A percentile compares a stretch with the other conserved stretches of the same genome.
Conservation (phyloP, 2,113 vertebrate genomes). For the Cromileptes altivelis region DNA sequence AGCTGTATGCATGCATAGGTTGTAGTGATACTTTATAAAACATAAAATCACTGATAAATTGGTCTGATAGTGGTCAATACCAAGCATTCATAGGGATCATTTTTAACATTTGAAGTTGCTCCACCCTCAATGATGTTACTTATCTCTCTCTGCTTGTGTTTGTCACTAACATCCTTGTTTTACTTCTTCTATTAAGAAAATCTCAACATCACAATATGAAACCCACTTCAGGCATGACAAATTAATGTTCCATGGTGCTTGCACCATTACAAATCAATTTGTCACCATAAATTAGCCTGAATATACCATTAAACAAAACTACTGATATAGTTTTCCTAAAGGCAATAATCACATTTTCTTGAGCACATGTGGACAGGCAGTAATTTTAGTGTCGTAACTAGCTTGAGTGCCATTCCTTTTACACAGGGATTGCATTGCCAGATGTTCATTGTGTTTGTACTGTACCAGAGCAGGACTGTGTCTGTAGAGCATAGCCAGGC, state of each 20-base stretch:
- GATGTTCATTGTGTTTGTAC: background rate
- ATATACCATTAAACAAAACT: background rate
- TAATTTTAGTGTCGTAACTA: background rate
- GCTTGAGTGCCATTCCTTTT: background rate
- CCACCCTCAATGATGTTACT: background rate
- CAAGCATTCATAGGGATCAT: background rate
- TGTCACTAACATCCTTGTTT: background rate
- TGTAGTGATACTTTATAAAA: conserved; percentile 6
- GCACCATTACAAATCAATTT: too few relatives aligned
- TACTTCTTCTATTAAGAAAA: background rate
- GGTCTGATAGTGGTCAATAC: background rate
- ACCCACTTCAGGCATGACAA: background rate
- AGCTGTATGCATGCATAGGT: background rate
- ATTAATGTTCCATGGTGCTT: background rate
- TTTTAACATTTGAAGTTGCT: background rate
- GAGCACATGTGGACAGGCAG: background rate
- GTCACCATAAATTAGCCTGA: background rate
- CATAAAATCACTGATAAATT: background rate
- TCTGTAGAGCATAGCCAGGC: conserved; percentile 88
- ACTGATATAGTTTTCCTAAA: background rate
- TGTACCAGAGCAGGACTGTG: conserved; percentile 76
- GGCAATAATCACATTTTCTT: background rate
- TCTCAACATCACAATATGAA: background rate
- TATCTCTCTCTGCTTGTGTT: background rate
- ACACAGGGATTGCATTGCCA: background rate